Percentiles rank a stretch among this genome's conserved stretches.
These are phyloP conservation scores for Halictus rubicundus DNA, from an alignment of 1,140 invertebrate species.

Conservation along the genomic window DNA sequence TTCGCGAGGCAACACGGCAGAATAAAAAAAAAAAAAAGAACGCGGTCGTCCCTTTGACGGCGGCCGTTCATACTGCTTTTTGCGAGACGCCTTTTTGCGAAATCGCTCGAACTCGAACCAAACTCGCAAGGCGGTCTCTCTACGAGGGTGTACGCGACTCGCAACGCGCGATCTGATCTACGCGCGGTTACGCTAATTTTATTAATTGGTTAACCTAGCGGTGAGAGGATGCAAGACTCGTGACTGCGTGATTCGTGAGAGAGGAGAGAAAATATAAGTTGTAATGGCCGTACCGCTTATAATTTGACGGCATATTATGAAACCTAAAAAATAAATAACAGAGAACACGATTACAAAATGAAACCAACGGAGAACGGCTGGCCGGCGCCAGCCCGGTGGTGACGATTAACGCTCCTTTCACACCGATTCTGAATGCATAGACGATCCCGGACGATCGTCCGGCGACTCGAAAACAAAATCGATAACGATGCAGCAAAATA, in stretches of 20 bases:
- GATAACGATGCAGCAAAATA: too few relatives aligned
- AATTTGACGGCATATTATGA: conserved; percentile 80
- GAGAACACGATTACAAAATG: conserved; percentile 72
- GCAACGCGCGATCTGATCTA: too few relatives aligned
- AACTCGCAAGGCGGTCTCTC: background rate
- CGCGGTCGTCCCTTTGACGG: background rate
- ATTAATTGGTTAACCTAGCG: conserved; percentile 39
- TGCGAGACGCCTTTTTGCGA: background rate
- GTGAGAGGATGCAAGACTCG: conserved; percentile 56
- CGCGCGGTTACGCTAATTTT: background rate
- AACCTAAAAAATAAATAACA: conserved; percentile 79
- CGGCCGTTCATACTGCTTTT: background rate
- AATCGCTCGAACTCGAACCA: too few relatives aligned
- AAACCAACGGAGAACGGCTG: conserved; percentile 24
- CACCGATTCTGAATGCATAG: too few relatives aligned
- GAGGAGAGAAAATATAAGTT: conserved; percentile 68
- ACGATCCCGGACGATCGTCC: background rate
- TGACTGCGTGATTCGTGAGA: conserved; percentile 66
- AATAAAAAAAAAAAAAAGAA: too few relatives aligned
- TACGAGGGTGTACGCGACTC: too few relatives aligned
- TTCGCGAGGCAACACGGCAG: too few relatives aligned
- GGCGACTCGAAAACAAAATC: background rate
- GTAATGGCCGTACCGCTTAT: conserved; percentile 79
- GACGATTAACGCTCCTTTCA: background rate
- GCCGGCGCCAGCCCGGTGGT: background rate